Percentiles rank a stretch among this genome's conserved stretches.
Evolutionary conservation across 1,140 invertebrate species (phyloP).

Genomic region (Forficula auricularia): DNA sequence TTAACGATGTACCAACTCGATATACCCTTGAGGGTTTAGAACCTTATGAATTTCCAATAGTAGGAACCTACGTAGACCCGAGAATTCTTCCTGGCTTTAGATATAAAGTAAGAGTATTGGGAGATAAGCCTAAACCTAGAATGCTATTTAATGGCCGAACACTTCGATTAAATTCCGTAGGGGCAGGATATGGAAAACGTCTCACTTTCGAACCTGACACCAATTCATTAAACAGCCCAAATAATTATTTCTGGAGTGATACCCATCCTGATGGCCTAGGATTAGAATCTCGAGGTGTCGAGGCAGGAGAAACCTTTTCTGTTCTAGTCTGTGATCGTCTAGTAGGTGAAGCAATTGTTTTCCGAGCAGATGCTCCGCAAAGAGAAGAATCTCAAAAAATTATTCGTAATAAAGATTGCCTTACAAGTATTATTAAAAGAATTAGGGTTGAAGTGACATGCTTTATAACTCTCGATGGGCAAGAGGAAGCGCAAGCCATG

Average conservation of each 20-base stretch:
- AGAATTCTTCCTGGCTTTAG: slow-evolving; percentile 52
- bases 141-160: slow-evolving; percentile 45
- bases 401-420: slow-evolving; percentile 20
- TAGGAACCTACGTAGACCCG: slow-evolving; percentile 57
- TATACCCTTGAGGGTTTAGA: slow-evolving; percentile 48
- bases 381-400: slow-evolving; percentile 38
- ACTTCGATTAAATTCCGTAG: slow-evolving; percentile 42
- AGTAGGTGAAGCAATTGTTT: slow-evolving; percentile 41
- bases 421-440: slow-evolving; percentile 26
- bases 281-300: slow-evolving; percentile 45
- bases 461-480: slow-evolving; percentile 35
- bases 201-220: slow-evolving; percentile 49
- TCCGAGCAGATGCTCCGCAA: slow-evolving; percentile 41
- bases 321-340: slow-evolving; percentile 36
- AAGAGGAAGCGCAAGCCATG: slow-evolving; percentile 37
- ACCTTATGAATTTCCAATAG: slow-evolving; percentile 44
- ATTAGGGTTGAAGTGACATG: slow-evolving; percentile 46
- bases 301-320: slow-evolving; percentile 42
- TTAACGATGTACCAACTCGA: slow-evolving; percentile 44
- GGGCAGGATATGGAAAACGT: slow-evolving; percentile 57
- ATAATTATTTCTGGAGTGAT: slow-evolving; percentile 64
- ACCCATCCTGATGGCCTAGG: slow-evolving; percentile 52
- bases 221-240: slow-evolving; percentile 37
- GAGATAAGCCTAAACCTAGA: slow-evolving; percentile 30
- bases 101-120: slow-evolving; percentile 47